phyloP scores from a whole-genome alignment of 2,888 invertebrate species.

The Protodeltote pygarga region DNA sequence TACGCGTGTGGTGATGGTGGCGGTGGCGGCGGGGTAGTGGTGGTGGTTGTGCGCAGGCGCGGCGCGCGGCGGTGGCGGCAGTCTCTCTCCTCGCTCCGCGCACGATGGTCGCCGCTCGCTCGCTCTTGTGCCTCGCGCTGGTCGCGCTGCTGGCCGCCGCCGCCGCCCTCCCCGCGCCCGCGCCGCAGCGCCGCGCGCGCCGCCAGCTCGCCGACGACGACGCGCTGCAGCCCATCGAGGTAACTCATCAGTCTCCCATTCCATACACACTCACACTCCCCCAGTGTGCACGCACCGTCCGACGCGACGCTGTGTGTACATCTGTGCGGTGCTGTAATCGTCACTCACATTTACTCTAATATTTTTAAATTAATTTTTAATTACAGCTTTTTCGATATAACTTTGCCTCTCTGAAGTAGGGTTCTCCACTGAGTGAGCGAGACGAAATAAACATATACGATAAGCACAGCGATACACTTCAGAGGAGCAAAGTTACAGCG shows the following conservation, averaged over 20 bases:
- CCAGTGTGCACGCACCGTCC: too few species aligned
- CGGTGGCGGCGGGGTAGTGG: conserved; percentile 13
- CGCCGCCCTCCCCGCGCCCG: conserved; percentile 52
- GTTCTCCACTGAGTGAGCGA: too few species aligned
- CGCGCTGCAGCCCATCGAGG: conserved; percentile 77
- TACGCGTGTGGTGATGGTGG: conserved; percentile 7
- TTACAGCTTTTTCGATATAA: too few species aligned
- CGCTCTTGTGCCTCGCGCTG: conserved; percentile 48
- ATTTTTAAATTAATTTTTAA: too few species aligned
- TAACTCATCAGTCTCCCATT: conserved; percentile 36
- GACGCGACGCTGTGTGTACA: too few species aligned
- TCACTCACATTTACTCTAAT: too few species aligned
- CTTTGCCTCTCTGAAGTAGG: too few species aligned
- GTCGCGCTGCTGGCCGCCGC: conserved; percentile 53
- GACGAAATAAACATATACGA: too few species aligned
- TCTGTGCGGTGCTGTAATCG: too few species aligned
- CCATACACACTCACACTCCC: conserved; percentile 4
- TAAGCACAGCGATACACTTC: too few species aligned
- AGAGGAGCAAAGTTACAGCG: too few species aligned
- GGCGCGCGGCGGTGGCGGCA: conserved; percentile 37
- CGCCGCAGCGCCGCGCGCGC: conserved; percentile 54
- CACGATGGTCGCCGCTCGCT: conserved; percentile 63
- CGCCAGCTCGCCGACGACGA: conserved; percentile 78
- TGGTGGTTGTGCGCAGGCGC: conserved; percentile 20
- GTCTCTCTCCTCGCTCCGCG: conserved; percentile 46